Evolutionary conservation across 2,113 vertebrate genomes (phyloP).

Genomic region (Hipposideros armiger): DNA sequence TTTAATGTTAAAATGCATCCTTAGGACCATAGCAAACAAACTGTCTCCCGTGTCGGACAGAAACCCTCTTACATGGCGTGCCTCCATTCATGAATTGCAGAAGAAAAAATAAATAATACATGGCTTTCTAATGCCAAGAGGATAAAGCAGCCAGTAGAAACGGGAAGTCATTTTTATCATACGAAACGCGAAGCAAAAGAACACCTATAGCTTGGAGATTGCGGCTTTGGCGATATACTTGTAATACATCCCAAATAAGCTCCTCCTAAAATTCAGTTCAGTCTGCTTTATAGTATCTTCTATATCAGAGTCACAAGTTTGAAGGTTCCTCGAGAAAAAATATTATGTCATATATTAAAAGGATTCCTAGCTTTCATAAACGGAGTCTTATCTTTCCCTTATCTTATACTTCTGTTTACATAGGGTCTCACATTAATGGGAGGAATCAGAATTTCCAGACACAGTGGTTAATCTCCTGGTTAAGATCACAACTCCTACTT

Average conservation of each 20-base stretch:
- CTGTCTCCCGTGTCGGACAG: constrained; percentile 6
- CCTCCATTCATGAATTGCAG: neutral
- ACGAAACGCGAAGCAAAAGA: neutral
- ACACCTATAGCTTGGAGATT: neutral
- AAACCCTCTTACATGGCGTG: neutral
- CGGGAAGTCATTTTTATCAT: neutral
- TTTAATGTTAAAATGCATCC: constrained; percentile 27
- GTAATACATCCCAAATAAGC: neutral
- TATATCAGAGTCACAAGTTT: neutral
- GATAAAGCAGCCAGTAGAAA: neutral
- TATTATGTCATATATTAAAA: neutral
- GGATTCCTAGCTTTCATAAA: neutral
- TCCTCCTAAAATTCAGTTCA: neutral
- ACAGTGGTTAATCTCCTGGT: neutral
- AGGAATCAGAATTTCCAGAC: neutral
- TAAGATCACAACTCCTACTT: rapidly evolving
- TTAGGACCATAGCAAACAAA: constrained; percentile 8
- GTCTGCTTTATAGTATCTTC: neutral
- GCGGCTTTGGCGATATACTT: neutral
- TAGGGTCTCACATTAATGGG: neutral
- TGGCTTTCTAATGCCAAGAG: constrained; percentile 48
- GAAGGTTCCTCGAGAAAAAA: neutral
- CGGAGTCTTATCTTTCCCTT: neutral
- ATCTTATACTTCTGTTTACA: rapidly evolving
- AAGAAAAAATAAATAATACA: constrained; percentile 21